Base-by-base conservation (phyloP, 2,888 invertebrate genomes). In the Sinotaia quadrata region DNA sequence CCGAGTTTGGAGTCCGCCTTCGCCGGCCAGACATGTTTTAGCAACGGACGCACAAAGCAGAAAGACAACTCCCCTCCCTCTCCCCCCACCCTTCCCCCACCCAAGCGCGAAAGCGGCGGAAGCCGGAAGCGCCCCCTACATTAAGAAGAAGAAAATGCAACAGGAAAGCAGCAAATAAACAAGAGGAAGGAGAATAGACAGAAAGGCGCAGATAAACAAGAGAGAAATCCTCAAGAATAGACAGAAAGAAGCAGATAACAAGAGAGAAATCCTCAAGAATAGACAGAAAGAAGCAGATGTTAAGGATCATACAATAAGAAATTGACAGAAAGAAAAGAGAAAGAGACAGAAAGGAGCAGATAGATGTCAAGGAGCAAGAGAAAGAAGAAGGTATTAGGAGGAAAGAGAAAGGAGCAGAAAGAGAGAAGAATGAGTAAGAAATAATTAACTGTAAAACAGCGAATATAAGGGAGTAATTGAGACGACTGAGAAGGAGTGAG, bases 211-310 rank as follows among this genome's bases (percentile, higher is more conserved):
- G 37, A 49, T 31, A 51, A n/a, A 37, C 29, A 15, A 58, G 36
- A 57, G n/a, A 57, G 36, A 63, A 37, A 57, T 21, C 47, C 18
- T 36, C 2, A 44, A 21, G 37, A 15, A 54, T 7, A 51, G 34
- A 61, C 15, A 68, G 56, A 54, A 33, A 60, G 60, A 52, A 24
- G 29, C 31, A 52, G 34, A 68, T 4, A 59, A 21, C 49, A 10
- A 66, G 58, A 58, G 18, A 58, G 36, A n/a, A 10, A 58, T 5
- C 21, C 33, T 15, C n/a, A 36, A 34, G 36, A n/a, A 31, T 4
- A 51, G 51, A 51, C 7, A 51, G 51, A 51, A 21, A 51, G 51
- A 51, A 21, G 21, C 10, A 41, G 41, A 41, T 12, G 21, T 18
- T 51, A 12, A 15, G 7, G 4, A 51, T 21, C 18, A 34, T 21